Evolutionary conservation across 2,113 vertebrate species (phyloP).

Genomic region (Onychorhynchus coronatus): DNA sequence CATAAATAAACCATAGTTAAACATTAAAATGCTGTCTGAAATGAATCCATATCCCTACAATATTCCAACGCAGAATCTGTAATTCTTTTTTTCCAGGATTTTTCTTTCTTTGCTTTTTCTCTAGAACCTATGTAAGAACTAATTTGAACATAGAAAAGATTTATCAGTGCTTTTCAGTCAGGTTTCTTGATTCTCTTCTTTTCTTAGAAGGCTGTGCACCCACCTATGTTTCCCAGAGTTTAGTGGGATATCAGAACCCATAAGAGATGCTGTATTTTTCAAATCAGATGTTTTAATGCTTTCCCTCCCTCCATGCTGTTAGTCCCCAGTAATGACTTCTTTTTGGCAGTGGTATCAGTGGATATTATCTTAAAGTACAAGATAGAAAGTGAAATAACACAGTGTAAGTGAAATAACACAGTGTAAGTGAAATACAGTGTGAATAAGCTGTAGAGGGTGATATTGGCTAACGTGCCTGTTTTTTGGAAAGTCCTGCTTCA

Average conservation of each 20-base stretch:
- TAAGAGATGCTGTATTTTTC: constrained; percentile 59
- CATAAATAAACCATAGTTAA: constrained; percentile 38
- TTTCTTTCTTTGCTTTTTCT: constrained; percentile 27
- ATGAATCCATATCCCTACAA: constrained; percentile 38
- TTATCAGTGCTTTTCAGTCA: constrained; percentile 62
- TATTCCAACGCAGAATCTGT: background rate
- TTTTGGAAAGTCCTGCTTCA: background rate
- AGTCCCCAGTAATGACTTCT: constrained; percentile 21
- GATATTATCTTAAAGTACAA: constrained; percentile 4
- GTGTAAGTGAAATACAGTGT: background rate
- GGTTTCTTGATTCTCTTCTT: constrained; percentile 47
- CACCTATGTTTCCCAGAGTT: constrained; percentile 58
- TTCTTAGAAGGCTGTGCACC: constrained; percentile 32
- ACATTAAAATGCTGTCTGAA: background rate
- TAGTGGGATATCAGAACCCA: constrained; percentile 46
- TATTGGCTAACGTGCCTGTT: background rate
- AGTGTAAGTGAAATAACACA: background rate
- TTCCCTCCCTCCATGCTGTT: background rate
- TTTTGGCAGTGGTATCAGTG: constrained; percentile 10
- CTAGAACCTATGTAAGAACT: constrained; percentile 62
- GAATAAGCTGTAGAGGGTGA: background rate
- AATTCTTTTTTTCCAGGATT: constrained; percentile 40
- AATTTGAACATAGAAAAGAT: constrained; percentile 68
- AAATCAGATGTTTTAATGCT: constrained; percentile 56
- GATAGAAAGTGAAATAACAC: background rate